phyloP scores from a whole-genome alignment of 2,113 vertebrate species.

The Elaphurus davidianus region DNA sequence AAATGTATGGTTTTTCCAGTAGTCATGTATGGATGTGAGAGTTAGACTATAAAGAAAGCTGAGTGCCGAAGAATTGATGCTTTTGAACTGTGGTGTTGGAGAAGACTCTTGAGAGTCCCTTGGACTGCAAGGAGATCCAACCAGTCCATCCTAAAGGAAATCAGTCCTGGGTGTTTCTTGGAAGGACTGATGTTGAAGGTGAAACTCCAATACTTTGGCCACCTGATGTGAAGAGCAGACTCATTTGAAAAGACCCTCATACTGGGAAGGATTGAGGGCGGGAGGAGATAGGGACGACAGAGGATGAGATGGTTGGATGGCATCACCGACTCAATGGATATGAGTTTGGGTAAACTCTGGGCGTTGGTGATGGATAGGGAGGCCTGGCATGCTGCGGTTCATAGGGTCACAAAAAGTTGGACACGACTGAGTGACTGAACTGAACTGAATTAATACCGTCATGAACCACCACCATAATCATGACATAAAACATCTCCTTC shows the following conservation, averaged over 20 bases:
- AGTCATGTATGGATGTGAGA: background rate
- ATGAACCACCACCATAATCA: background rate
- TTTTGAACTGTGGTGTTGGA: background rate
- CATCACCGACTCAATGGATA: background rate
- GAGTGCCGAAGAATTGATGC: background rate
- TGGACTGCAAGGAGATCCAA: background rate
- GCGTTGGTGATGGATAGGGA: background rate
- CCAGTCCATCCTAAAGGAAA: background rate
- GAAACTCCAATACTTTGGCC: background rate
- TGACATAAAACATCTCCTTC: background rate
- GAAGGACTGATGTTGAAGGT: background rate
- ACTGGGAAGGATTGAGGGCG: background rate
- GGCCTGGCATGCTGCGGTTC: fast-evolving
- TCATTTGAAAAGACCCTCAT: background rate
- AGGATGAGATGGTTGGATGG: background rate
- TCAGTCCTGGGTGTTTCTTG: background rate
- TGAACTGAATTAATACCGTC: background rate
- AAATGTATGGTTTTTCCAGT: background rate
- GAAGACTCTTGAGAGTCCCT: background rate
- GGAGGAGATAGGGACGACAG: fast-evolving
- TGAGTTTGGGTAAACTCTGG: background rate
- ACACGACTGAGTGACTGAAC: fast-evolving
- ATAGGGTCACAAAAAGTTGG: background rate
- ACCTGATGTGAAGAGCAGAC: background rate
- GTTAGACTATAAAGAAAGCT: background rate